Conservation (phyloP, 1,140 invertebrate species). For the Globodera rostochiensis region DNA sequence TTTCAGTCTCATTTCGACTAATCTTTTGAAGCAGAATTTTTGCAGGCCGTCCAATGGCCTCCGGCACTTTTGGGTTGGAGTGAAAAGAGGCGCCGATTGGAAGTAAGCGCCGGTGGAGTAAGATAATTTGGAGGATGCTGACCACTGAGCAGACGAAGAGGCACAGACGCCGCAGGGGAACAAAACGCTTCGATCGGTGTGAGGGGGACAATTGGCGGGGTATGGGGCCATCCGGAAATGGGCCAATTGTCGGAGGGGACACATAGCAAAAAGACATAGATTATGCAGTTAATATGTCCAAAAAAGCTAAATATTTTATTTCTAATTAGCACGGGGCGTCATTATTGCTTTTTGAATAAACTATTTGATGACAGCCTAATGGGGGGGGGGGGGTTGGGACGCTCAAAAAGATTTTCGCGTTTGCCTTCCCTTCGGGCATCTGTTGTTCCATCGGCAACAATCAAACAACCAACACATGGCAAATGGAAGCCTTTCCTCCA, state of each 20-base stretch:
- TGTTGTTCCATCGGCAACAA: background rate
- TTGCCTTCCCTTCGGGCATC: background rate
- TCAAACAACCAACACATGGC: background rate
- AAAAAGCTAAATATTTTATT: no score
- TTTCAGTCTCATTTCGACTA: background rate
- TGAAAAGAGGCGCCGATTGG: background rate
- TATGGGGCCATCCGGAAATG: no score
- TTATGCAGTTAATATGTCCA: no score
- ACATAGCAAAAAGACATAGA: no score
- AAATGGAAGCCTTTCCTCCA: background rate
- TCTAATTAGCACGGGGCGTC: no score
- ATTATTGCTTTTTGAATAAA: background rate
- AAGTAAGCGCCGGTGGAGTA: background rate
- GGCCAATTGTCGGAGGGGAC: no score
- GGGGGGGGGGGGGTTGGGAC: background rate
- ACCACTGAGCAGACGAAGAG: background rate
- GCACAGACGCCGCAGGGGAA: background rate
- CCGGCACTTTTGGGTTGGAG: background rate
- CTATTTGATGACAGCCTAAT: background rate
- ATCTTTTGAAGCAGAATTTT: background rate
- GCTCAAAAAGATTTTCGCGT: no score
- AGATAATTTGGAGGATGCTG: background rate
- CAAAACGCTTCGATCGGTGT: background rate
- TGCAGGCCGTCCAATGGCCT: background rate
- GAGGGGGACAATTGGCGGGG: no score